These are phyloP conservation scores for Trididemnum nubilum DNA, from an alignment of 23 tunicate genomes.

Conservation along the genomic window DNA sequence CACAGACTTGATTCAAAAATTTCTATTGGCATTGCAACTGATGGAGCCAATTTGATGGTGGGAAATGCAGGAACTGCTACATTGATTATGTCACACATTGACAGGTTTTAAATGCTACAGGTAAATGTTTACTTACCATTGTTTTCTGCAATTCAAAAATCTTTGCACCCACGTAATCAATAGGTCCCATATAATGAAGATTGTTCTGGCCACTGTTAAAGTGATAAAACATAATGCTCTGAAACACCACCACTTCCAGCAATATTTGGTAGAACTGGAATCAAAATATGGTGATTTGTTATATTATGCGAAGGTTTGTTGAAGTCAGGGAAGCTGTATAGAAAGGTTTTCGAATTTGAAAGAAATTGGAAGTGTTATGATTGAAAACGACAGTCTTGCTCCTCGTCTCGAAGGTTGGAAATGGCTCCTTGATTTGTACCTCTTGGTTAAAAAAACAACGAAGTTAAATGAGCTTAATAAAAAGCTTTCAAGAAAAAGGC, in stretches of 20 bases:
- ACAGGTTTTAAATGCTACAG: background rate
- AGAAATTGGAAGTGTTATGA: constrained; percentile 2
- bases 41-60: constrained; percentile 37
- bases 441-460: background rate
- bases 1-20: constrained; percentile 8
- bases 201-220: background rate
- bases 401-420: background rate
- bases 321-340: constrained; percentile 3
- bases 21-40: constrained; percentile 29
- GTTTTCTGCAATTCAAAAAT: constrained; percentile 19
- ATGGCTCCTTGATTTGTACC: background rate
- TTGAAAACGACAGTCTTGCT: background rate
- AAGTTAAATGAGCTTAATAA: background rate
- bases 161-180: background rate
- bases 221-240: background rate
- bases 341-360: background rate
- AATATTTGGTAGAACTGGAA: background rate
- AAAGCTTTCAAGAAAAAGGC: background rate
- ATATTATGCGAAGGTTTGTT: background rate
- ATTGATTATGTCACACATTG: constrained; percentile 20
- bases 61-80: constrained; percentile 33
- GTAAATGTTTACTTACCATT: background rate
- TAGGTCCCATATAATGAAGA: constrained; percentile 1
- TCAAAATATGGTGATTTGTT: constrained; percentile 6
- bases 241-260: constrained; percentile 2